A percentile compares a stretch with the other conserved stretches of the same genome.
phyloP scores from a whole-genome alignment of 1,140 invertebrate genomes.

The Zaprionus kolodkinae region DNA sequence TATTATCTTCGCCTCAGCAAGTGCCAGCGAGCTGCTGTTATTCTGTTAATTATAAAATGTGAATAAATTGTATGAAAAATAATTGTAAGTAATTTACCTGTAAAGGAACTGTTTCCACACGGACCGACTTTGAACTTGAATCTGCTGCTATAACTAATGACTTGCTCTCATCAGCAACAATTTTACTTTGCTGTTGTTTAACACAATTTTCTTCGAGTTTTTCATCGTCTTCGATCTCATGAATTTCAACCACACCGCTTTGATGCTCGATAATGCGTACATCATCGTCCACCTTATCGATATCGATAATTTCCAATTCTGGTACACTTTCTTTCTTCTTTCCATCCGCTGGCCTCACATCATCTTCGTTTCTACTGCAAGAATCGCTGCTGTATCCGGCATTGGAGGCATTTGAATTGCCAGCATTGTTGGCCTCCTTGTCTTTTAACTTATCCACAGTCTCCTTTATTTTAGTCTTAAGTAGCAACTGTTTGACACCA shows the following conservation, averaged over 20 bases:
- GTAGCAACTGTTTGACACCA: slow-evolving; percentile 72
- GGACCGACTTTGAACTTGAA: slow-evolving; percentile 16
- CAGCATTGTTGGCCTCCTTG: slow-evolving; percentile 46
- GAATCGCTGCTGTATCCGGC: slow-evolving; percentile 60
- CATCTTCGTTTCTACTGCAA: slow-evolving; percentile 19
- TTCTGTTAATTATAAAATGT: slow-evolving; percentile 27
- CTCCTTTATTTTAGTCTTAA: slow-evolving; percentile 78
- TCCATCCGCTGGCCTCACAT: slow-evolving; percentile 13
- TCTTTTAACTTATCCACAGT: slow-evolving; percentile 65
- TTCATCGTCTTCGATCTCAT: slow-evolving; percentile 84
- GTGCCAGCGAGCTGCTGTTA: slow-evolving; percentile 81
- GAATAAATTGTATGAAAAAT: neutral
- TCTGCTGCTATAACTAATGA: slow-evolving; percentile 36
- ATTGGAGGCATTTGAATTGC: slow-evolving; percentile 60
- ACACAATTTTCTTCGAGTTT: slow-evolving; percentile 41
- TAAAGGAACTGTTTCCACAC: slow-evolving; percentile 6
- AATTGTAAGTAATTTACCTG: neutral
- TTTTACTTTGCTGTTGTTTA: slow-evolving; percentile 2
- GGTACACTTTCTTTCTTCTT: slow-evolving; percentile 11
- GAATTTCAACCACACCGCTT: slow-evolving; percentile 85
- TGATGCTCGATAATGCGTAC: slow-evolving; percentile 78
- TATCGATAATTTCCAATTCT: slow-evolving; percentile 70
- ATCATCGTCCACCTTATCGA: slow-evolving; percentile 78
- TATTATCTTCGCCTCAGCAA: slow-evolving; percentile 88
- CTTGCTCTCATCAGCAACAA: slow-evolving; percentile 4